phyloP scores from a whole-genome alignment of 2,113 vertebrate species.

The Podarcis raffonei region DNA sequence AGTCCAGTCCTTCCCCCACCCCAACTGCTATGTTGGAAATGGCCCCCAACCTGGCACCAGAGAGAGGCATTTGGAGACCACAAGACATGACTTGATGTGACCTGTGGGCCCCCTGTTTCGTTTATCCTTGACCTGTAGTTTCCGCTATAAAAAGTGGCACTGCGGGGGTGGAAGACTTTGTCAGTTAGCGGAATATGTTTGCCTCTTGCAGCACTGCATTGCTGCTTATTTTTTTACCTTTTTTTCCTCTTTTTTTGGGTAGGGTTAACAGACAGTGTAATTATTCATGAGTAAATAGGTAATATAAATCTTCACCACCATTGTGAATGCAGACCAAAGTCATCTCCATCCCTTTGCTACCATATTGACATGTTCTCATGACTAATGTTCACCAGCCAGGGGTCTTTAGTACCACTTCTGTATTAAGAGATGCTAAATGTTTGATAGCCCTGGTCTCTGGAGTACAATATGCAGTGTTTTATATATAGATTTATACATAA shows the following conservation, averaged over 20 bases:
- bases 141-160: neutral
- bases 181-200: neutral
- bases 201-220: neutral
- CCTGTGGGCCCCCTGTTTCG: neutral
- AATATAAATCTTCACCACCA: constrained; percentile 39
- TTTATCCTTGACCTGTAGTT: neutral
- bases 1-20: neutral
- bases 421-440: constrained; percentile 72
- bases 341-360: constrained; percentile 60
- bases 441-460: constrained; percentile 70
- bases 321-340: constrained; percentile 41
- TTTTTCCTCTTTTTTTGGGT: constrained; percentile 19
- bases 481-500: constrained; percentile 73
- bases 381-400: constrained; percentile 65
- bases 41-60: neutral
- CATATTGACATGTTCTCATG: constrained; percentile 65
- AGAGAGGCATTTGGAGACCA: neutral
- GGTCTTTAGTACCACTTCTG: constrained; percentile 65
- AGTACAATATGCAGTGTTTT: constrained; percentile 66
- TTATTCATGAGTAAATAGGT: constrained; percentile 59
- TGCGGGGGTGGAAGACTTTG: too few relatives aligned
- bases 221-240: neutral
- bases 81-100: neutral
- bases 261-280: constrained; percentile 39
- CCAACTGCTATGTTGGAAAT: neutral